Base-by-base conservation (phyloP, 2,797 vertebrate genomes). In the Buphagus erythrorhynchus region DNA sequence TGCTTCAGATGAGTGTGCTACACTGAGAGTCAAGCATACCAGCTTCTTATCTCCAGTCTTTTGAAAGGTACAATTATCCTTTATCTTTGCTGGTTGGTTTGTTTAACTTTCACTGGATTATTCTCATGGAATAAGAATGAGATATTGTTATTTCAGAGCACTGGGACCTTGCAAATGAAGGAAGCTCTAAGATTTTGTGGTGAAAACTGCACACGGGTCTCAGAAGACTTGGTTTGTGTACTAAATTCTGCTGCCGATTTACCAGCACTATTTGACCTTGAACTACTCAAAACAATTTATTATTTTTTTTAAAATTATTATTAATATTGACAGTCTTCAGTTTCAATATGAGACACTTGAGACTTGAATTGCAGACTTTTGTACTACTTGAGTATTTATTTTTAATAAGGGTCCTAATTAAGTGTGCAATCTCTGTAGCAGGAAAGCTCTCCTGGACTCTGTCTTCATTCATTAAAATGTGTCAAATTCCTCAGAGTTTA, bases 371-470 rank as follows among this genome's bases (percentile, higher is more conserved):
- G 46, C 69, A 75, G 95, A 94, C 54, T 93, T 85, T 66, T 81
- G 58, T 89, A 38, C 76, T 93, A 57, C 69, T 54, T 12, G 22
- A 88, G 62, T 88, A 91, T 95, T 96, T 96, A 90, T 94, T 96
- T 96, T 97, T 96, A 95, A 95, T 96, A 96, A 95, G 91, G 76
- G 26, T 42, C 87, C 66, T 95, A 96, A 97, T 97, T 95, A 97
- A 97, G 79, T 0, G 58, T 93, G 85, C 76, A 86, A 95, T 94
- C 76, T 92, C 89, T 95, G 71, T 84, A 84, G 76, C 73, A 94
- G 93, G 89, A 81, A 96, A 93, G 87, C 95, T 96, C 95, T 96
- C 95, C 94, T 93, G 94, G 95, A 96, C 89, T 77, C 92, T 91
- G 57, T 62, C 94, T 94, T 94, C 89, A 78, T 96, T 96, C 96